Evolutionary conservation across 2,797 vertebrate genomes (phyloP), one percentile per base, ranked within the genome.

Genomic region (Holocentrus rufus): DNA sequence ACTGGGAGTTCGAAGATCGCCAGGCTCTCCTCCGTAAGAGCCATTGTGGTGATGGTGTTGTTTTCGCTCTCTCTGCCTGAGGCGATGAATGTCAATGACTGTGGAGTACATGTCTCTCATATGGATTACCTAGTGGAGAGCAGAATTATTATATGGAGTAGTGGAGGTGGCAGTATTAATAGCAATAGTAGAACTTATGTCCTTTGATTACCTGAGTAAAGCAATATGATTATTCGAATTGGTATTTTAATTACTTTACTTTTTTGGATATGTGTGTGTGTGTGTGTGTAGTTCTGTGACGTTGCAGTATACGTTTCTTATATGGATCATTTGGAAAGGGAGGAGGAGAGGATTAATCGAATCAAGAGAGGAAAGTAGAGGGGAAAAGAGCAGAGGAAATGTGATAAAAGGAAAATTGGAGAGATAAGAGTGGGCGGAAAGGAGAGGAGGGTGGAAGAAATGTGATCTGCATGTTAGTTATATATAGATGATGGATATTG

Each of bases 41-140:
- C 92, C 95, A 86, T 87, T 74, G 55, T 93, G 86, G 50, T 93
- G 93, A 42, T 78, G 10, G 74, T 70, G 82, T 18, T 94, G 95
- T 77, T 95, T 97, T 27, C 96, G 95, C 79, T 98, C 97, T 64
- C 91, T 95, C 85, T 96, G 89, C 77, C 95, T 93, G 74, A 97
- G 93, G 3, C 95, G 95, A 76, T 99, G 97, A 89, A 99, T 95
- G 91, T 99, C 98, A 27, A 99, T 99, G 86, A 99, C 98, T 0
- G 97, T 99, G 67, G 98, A 98, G 85, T 99, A 99, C 93, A 99
- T 98, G 91, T 99, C 98, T 87, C 96, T 93, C 98, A 99, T 98
- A 83, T 99, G 97, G 88, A 99, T 98, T 56, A 99, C 95, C 93
- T 93, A 65, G 27, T 11, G 62, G 36, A 44, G 69, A 65, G 60